Base-by-base conservation (phyloP, 2,797 vertebrate genomes). In the Pseudochaenichthys georgianus region DNA sequence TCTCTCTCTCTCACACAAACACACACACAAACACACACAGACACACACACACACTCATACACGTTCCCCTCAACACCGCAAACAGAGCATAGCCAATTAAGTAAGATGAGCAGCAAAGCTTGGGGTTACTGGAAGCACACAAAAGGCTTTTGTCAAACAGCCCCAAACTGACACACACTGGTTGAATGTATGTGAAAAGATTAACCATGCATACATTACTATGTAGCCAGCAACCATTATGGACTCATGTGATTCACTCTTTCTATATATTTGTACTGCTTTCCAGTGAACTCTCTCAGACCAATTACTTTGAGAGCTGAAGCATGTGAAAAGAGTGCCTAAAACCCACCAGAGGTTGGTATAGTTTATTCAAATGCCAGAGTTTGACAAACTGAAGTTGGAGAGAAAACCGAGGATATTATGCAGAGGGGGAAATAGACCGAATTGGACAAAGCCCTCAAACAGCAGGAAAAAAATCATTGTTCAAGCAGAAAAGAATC, bases 31-130 rank as follows among this genome's bases (percentile, higher is more conserved):
- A 51, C 50, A 34, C 34, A 34, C 34, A 34, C 34, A n/a, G 31
- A 34, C 6, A 34, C 34, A 9, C 23, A 1, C 21, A 9, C 21
- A 5, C 8, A 45, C 43, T 43, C 64, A 55, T 46, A 59, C 64
- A 64, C 46, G 31, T 66, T 60, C 58, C 53, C 45, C 55, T 83
- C 86, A 88, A 86, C 75, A 78, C 80, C 87, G 84, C 90, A 91
- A 92, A 88, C 87, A 88, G 84, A 86, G 88, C 91, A 92, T 87
- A 83, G 90, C 90, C 90, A 93, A 92, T 94, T 89, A 93, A 89
- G 78, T 79, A 65, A 89, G 88, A 82, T 88, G 88, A 88, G 82
- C 85, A 83, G 81, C 64, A 87, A 85, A 76, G 87, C 92, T 87
- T 86, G 80, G 81, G 70, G 78, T 92, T 92, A 93, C 91, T 92